A percentile compares a stretch with the other conserved stretches of the same genome.
phyloP scores from a whole-genome alignment of 2,797 vertebrate species.

The Ciconia nigra region DNA sequence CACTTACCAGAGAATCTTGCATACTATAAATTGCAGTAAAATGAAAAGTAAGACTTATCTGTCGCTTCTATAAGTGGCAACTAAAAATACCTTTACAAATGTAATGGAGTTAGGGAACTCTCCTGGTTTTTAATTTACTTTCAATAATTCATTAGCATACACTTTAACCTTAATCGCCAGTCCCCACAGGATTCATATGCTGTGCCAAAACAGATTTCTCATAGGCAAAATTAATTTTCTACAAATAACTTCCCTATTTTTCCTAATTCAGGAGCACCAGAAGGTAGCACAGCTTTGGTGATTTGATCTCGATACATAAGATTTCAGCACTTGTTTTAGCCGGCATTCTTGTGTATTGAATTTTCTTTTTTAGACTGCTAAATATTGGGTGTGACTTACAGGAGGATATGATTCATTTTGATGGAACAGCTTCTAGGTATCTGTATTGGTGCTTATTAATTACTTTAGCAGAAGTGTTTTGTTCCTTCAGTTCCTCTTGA shows the following conservation, averaged over 20 bases:
- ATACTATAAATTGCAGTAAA: background rate
- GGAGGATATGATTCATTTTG: constrained; percentile 70
- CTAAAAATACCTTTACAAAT: background rate
- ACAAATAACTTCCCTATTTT: constrained; percentile 37
- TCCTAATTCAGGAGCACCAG: constrained; percentile 45
- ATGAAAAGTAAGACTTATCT: background rate
- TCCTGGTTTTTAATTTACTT: constrained; percentile 30
- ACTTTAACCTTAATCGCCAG: constrained; percentile 34
- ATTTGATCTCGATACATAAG: constrained; percentile 30
- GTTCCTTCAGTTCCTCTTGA: constrained; percentile 72
- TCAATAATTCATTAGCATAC: constrained; percentile 28
- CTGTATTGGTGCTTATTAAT: constrained; percentile 73
- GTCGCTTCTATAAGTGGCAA: background rate
- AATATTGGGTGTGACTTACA: constrained; percentile 60
- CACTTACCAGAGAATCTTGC: background rate
- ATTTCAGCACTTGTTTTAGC: constrained; percentile 33
- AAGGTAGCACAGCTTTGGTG: constrained; percentile 42
- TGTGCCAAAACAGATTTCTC: constrained; percentile 43
- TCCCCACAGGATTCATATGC: background rate
- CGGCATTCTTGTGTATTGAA: constrained; percentile 10
- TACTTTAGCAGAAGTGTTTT: constrained; percentile 74
- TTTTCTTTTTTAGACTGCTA: constrained; percentile 58
- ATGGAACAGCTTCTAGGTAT: constrained; percentile 71
- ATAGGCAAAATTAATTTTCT: constrained; percentile 52
- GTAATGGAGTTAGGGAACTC: background rate